Evolutionary conservation across 2,797 vertebrate species (phyloP).

Genomic region (Siniperca undulata): DNA sequence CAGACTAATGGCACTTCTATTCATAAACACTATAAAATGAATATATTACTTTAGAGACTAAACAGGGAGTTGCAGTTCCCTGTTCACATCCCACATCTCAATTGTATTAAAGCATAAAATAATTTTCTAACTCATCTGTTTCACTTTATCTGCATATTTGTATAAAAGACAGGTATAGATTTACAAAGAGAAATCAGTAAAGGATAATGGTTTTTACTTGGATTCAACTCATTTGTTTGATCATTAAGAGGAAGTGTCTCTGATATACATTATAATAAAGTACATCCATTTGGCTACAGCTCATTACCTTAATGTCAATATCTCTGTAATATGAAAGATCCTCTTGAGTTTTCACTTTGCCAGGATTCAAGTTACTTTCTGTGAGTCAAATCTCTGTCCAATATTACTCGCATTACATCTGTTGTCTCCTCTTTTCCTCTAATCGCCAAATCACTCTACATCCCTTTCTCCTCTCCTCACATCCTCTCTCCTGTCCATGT

Average conservation of each 20-base stretch:
- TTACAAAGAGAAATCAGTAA: slow-evolving; percentile 9
- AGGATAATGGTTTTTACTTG: slow-evolving; percentile 47
- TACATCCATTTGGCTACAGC: slow-evolving; percentile 38
- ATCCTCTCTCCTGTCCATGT: not conserved
- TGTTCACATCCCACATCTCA: not conserved
- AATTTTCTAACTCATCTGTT: not conserved
- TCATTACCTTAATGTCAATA: slow-evolving; percentile 45
- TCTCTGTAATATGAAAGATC: slow-evolving; percentile 7
- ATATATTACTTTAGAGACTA: slow-evolving; percentile 11
- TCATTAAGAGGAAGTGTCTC: slow-evolving; percentile 40
- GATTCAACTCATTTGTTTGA: slow-evolving; percentile 43
- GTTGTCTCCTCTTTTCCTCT: not conserved
- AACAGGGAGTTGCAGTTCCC: not conserved
- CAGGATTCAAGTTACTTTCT: not conserved
- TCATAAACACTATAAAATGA: slow-evolving; percentile 13
- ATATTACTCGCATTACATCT: not conserved
- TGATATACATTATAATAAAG: slow-evolving; percentile 23
- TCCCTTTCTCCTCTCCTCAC: slow-evolving; percentile 5
- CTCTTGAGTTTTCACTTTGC: not conserved
- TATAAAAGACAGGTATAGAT: not conserved
- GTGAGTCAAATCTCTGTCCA: not conserved
- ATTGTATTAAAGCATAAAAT: slow-evolving; percentile 6
- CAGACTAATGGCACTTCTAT: slow-evolving; percentile 27
- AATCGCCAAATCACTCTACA: not conserved
- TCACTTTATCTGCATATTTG: slow-evolving; percentile 13